phyloP scores from a whole-genome alignment of 2,888 invertebrate species.

The Allolobophora icterica region DNA sequence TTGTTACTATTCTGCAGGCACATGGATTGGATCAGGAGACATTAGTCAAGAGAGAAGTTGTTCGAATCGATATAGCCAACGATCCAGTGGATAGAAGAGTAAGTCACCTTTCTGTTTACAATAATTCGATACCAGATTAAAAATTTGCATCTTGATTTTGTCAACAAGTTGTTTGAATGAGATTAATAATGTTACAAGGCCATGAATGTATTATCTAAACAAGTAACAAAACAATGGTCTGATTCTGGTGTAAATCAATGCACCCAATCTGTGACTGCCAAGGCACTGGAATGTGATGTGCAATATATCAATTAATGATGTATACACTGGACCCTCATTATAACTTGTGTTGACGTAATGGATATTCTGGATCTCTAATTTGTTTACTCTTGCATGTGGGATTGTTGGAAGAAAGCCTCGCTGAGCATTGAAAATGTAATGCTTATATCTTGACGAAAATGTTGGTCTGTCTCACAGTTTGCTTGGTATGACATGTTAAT shows the following conservation, averaged over 20 bases:
- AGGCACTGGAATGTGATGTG: neutral
- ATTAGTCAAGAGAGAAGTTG: slow-evolving; percentile 84
- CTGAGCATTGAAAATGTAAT: too few species aligned
- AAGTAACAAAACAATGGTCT: neutral
- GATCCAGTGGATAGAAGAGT: slow-evolving; percentile 69
- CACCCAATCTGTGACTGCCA: neutral
- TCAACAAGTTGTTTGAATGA: too few species aligned
- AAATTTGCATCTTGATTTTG: neutral
- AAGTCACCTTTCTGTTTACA: neutral
- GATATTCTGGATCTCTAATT: too few species aligned
- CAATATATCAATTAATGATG: neutral
- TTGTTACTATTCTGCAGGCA: slow-evolving; percentile 72
- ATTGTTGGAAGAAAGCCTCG: too few species aligned
- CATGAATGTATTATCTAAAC: neutral
- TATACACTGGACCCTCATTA: too few species aligned
- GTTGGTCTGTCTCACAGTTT: too few species aligned
- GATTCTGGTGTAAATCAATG: neutral
- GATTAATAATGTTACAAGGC: neutral
- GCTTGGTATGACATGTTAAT: too few species aligned
- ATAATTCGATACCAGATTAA: neutral
- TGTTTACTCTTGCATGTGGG: too few species aligned
- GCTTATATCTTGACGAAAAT: too few species aligned
- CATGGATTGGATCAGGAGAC: slow-evolving; percentile 89
- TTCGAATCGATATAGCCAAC: slow-evolving; percentile 94
- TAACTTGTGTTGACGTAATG: too few species aligned